These are phyloP conservation scores for Cryptops parisi DNA, from an alignment of 2,888 invertebrate genomes.

Conservation along the genomic window DNA sequence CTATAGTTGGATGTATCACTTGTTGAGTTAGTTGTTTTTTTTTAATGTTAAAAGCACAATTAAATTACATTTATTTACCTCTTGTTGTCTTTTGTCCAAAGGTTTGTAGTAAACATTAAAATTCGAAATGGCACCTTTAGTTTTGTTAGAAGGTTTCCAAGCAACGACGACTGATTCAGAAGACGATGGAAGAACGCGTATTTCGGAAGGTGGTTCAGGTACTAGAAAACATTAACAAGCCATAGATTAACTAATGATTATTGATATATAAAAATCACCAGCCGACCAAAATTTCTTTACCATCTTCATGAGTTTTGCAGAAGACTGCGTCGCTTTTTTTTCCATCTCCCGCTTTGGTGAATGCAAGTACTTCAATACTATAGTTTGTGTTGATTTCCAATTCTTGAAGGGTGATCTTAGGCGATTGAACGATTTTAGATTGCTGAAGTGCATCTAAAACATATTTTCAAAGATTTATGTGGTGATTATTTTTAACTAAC, in stretches of 20 bases:
- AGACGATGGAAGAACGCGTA: neutral
- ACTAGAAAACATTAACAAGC: neutral
- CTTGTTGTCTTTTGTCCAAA: constrained; percentile 2
- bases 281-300: too few relatives aligned
- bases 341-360: constrained; percentile 32
- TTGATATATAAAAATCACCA: too few relatives aligned
- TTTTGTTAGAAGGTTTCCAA: neutral
- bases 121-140: neutral
- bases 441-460: constrained; percentile 1
- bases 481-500: too few relatives aligned
- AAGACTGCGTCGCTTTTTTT: constrained; percentile 28
- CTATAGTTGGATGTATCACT: too few relatives aligned
- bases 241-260: too few relatives aligned
- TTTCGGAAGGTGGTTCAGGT: neutral
- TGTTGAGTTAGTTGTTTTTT: too few relatives aligned
- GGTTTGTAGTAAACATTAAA: constrained; percentile 2
- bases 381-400: constrained; percentile 30
- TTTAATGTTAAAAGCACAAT: too few relatives aligned
- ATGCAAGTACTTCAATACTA: too few relatives aligned
- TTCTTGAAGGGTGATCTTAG: constrained; percentile 15
- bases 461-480: too few relatives aligned
- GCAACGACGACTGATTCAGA: constrained; percentile 4
- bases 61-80: too few relatives aligned
- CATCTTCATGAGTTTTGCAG: constrained; percentile 30
- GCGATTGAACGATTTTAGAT: neutral